Percentiles rank a stretch among this genome's conserved stretches.
Evolutionary conservation across 1,140 invertebrate genomes (phyloP).

Genomic region (Procambarus virginalis): DNA sequence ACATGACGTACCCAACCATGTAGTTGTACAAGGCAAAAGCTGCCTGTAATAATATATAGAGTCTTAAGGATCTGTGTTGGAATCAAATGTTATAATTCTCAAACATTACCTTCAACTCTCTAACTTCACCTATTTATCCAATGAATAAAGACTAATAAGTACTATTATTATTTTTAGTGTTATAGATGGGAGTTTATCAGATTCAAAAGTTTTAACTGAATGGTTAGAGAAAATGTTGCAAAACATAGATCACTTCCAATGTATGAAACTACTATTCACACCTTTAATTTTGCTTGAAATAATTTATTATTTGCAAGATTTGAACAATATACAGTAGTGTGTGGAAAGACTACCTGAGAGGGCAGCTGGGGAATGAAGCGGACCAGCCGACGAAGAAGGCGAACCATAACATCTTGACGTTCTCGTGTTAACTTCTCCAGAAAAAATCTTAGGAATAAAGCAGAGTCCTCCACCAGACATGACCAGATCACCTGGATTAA

Average conservation of each 20-base stretch:
- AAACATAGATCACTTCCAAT: no score
- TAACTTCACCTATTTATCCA: no score
- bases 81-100: no score
- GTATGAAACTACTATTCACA: no score
- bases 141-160: no score
- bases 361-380: constrained; percentile 76
- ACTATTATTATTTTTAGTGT: no score
- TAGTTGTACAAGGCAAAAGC: constrained; percentile 99
- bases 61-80: no score
- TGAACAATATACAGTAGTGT: neutral
- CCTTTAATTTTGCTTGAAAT: neutral
- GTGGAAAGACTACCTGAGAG: constrained; percentile 52
- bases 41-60: constrained; percentile 81
- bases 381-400: constrained; percentile 91
- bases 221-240: no score
- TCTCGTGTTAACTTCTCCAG: constrained; percentile 96
- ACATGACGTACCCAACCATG: constrained; percentile 99
- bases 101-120: no score
- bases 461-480: constrained; percentile 97
- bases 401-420: constrained; percentile 96
- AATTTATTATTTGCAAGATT: neutral
- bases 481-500: constrained; percentile 91
- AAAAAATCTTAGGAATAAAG: constrained; percentile 95
- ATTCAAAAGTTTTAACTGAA: no score
- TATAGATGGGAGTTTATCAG: no score